Evolutionary conservation across 2,888 invertebrate genomes (phyloP), one percentile per base, ranked within the genome.

Genomic region (Andrena bicolor): DNA sequence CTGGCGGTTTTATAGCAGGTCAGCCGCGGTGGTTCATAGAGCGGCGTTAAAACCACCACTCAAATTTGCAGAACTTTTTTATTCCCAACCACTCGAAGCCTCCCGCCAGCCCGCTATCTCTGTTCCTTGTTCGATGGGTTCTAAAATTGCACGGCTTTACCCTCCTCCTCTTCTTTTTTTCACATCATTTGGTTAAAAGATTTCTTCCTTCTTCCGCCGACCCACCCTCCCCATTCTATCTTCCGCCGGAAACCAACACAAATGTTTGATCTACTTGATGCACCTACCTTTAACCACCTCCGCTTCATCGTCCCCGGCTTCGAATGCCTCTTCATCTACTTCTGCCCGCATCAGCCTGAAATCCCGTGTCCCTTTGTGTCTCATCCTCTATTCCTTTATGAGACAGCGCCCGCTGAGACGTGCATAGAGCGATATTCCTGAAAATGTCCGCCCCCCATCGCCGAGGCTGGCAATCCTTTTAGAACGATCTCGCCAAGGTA

Each of bases 11-110:
- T 89, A 90, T 88, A 82, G 89, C 84, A 84, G 90, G 87, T 87
- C 88, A 85, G 82, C 80, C 76, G 65, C 81, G 84, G 70, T 73
- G 80, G 84, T 86, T 82, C 82, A 82, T 81, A 82, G 82, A 80
- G 63, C 82, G 75, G 78, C 84, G 83, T 86, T 86, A 89, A 87
- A 90, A 89, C 88, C 90, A 82, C 86, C 90, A 90, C 86, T 90
- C 89, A 91, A 91, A 91, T 90, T 91, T 91, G 86, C 89, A 82
- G 86, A 87, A 86, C 87, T 87, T 90, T 86, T 90, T 90, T 88
- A 89, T 86, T 78, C 74, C 77, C 82, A 68, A 69, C 81, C 66
- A 61, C 69, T 51, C 58, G 77, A 80, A 77, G 51, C 82, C 76
- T 76, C 83, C 66, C 71, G 66, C 65, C 79, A 7, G 30, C 66